These are phyloP conservation scores for Serripes groenlandicus DNA, from an alignment of 2,888 invertebrate species.

Conservation along the genomic window DNA sequence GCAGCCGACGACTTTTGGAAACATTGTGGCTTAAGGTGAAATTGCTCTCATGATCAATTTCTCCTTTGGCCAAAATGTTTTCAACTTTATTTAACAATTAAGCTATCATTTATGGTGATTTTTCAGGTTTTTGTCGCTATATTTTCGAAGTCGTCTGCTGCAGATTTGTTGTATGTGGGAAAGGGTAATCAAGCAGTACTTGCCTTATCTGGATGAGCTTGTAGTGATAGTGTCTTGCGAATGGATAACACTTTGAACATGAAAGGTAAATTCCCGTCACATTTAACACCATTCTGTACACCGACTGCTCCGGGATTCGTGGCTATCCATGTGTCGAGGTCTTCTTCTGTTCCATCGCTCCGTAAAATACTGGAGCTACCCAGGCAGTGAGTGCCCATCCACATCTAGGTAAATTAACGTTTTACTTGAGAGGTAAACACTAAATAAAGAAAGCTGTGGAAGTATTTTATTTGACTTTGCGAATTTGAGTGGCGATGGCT, in stretches of 20 bases:
- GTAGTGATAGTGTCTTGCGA: constrained; percentile 15
- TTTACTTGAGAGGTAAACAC: too few species aligned
- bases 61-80: too few species aligned
- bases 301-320: background rate
- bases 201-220: constrained; percentile 25
- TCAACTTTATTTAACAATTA: too few species aligned
- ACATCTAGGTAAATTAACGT: too few species aligned
- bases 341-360: background rate
- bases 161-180: too few species aligned
- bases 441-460: too few species aligned
- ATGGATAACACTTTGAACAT: constrained; percentile 28
- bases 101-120: too few species aligned
- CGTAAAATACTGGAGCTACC: constrained; percentile 1
- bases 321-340: constrained; percentile 6
- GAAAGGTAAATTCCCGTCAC: background rate
- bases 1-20: background rate
- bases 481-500: too few species aligned
- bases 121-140: too few species aligned
- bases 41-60: background rate
- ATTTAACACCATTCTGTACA: background rate
- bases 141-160: too few species aligned
- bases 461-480: too few species aligned
- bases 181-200: background rate
- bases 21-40: background rate
- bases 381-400: constrained; percentile 28